Evolutionary conservation across 2,113 vertebrate genomes (phyloP), one percentile per base, ranked within the genome.

Genomic region (Himantopus leucocephalus): DNA sequence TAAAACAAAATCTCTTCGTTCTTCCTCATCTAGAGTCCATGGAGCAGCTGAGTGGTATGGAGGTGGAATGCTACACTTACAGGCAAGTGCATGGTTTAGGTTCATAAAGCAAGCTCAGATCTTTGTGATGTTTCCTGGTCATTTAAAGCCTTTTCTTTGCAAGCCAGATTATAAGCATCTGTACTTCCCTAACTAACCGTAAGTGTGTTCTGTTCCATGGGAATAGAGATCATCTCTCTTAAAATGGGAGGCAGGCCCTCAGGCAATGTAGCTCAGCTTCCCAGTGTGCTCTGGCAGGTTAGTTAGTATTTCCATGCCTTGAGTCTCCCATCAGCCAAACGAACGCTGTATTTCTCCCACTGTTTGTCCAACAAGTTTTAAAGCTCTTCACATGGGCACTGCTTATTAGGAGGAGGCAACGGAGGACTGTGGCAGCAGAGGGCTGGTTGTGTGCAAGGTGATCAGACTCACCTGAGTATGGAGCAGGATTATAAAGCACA

Each of bases 141-240:
- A 14, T 88, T 92, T 86, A 88, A 95, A 93, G 26, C 29, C 10
- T 77, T 94, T 94, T 80, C 68, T 88, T 92, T 73, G 67, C 71
- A 94, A 92, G 50, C 15, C 39, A 79, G 50, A 52, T 67, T 75
- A 84, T 2, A 85, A 62, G 87, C 48, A 45, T 84, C 76, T 39
- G 41, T 55, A 22, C 55, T 71, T 88, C 68, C 67, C 21, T 3
- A 84, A 75, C 63, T 12, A 80, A 66, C 50, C 48, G 83, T 27
- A 48, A 48, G 67, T 4, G 6, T 77, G 64, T 84, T 85, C 85
- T 66, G 50, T 62, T 95, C 90, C 45, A 26, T 18, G 43, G 90
- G 59, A 88, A 74, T 35, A 92, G 88, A 88, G 58, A 94, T 85
- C 19, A 37, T 90, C 78, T 88, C 84, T 78, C 68, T 30, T 34